A percentile compares a stretch with the other conserved stretches of the same genome.
Conservation (phyloP, 2,888 invertebrate genomes). For the Embidobia sp. region DNA sequence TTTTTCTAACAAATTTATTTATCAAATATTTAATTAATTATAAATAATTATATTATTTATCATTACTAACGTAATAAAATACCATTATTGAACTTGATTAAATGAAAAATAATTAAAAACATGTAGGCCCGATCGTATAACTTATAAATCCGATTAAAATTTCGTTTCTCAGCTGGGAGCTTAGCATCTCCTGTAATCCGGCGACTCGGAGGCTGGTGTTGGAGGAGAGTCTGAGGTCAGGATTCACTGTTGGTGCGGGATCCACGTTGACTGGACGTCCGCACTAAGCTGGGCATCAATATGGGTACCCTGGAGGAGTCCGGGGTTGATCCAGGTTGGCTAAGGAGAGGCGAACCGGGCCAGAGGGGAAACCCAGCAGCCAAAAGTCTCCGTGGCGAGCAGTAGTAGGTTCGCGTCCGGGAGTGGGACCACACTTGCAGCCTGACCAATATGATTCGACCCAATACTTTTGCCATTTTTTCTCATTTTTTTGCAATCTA, state of each 20-base stretch:
- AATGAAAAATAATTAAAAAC: no score
- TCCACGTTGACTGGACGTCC: constrained; percentile 95
- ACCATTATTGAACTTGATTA: no score
- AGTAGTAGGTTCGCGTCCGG: constrained; percentile 99
- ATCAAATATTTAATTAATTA: no score
- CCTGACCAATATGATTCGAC: constrained; percentile 91
- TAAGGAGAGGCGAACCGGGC: constrained; percentile 99
- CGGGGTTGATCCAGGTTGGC: constrained; percentile 92
- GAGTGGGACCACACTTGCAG: constrained; percentile 95
- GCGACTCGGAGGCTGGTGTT: constrained; percentile 96
- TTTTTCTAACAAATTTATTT: no score
- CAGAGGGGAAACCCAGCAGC: constrained; percentile 99
- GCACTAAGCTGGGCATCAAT: constrained; percentile 98
- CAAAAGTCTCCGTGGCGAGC: constrained; percentile 99
- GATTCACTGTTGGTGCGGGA: constrained; percentile 86
- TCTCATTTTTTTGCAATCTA: constrained; percentile 61
- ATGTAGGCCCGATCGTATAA: no score
- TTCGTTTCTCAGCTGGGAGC: constrained; percentile 89
- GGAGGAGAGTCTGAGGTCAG: constrained; percentile 96
- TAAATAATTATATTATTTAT: no score
- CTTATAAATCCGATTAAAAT: no score
- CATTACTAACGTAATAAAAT: no score
- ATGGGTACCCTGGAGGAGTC: constrained; percentile 95
- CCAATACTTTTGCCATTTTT: constrained; percentile 84
- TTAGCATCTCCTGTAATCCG: constrained; percentile 99